These are phyloP conservation scores for Laupala kohalensis DNA, from an alignment of 1,140 invertebrate species.

Conservation along the genomic window DNA sequence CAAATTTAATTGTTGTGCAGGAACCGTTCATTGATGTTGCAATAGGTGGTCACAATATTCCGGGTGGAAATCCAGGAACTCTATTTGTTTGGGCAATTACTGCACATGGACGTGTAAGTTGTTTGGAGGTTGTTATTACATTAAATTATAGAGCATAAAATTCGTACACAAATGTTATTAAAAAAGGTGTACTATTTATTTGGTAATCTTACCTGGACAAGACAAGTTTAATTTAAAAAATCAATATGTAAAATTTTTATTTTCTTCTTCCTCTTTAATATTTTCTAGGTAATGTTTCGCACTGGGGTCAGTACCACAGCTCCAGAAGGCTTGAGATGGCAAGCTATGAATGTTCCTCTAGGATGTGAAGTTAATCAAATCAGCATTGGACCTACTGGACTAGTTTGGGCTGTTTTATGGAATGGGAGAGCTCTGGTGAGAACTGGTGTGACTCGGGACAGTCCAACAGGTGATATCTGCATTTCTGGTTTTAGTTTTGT, in stretches of 20 bases:
- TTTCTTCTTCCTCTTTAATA: not conserved
- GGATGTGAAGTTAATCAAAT: conserved; percentile 72
- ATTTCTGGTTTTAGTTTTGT: not conserved
- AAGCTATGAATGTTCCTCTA: conserved; percentile 52
- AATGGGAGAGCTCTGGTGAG: conserved; percentile 68
- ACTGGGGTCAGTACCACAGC: conserved; percentile 59
- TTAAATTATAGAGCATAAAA: too few species aligned
- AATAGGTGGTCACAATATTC: conserved; percentile 68
- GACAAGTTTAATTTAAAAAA: not conserved
- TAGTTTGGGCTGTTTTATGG: conserved; percentile 73
- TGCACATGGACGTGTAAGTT: conserved; percentile 63
- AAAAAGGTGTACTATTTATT: not conserved
- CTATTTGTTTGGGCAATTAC: conserved; percentile 84
- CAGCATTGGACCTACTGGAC: conserved; percentile 65
- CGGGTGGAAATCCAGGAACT: conserved; percentile 54
- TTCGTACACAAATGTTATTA: too few species aligned
- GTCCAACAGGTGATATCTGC: conserved; percentile 42
- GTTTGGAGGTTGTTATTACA: not conserved
- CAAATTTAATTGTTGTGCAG: conserved; percentile 21
- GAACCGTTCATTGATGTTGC: conserved; percentile 72
- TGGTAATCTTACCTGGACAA: not conserved
- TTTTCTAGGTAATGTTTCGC: conserved; percentile 61
- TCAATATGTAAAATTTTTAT: not conserved
- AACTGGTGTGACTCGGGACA: conserved; percentile 58
- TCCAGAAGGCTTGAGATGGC: conserved; percentile 76